These are phyloP conservation scores for Bursaphelenchus okinawaensis DNA, from an alignment of 2,888 invertebrate genomes.

Conservation along the genomic window DNA sequence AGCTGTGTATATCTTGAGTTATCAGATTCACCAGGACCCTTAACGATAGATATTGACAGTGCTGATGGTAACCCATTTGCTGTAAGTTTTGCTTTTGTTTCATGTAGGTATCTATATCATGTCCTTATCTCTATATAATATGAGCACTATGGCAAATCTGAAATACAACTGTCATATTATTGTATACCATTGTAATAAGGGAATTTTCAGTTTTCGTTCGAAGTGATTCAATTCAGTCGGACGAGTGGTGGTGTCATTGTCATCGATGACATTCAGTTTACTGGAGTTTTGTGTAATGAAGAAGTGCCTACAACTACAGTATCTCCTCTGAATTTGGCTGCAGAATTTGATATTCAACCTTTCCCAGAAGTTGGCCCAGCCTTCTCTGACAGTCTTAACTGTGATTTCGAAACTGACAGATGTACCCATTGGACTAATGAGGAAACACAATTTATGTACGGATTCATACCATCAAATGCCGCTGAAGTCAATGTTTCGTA, in stretches of 20 bases:
- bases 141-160: no score
- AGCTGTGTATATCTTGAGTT: constrained; percentile 52
- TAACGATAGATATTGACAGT: constrained; percentile 50
- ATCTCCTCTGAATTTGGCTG: constrained; percentile 16
- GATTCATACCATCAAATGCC: constrained; percentile 1
- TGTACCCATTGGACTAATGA: constrained; percentile 53
- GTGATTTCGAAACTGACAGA: constrained; percentile 50
- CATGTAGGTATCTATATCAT: no score
- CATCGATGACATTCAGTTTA: constrained; percentile 22
- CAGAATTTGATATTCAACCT: constrained; percentile 36
- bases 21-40: constrained; percentile 47
- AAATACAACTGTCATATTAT: no score
- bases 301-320: constrained; percentile 17
- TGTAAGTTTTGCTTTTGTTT: constrained; percentile 30
- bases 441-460: constrained; percentile 23
- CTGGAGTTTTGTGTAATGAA: constrained; percentile 18
- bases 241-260: constrained; percentile 41
- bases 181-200: no score
- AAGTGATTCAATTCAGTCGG: constrained; percentile 49
- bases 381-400: constrained; percentile 37
- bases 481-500: not conserved
- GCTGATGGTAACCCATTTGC: constrained; percentile 49
- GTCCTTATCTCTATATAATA: no score
- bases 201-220: constrained; percentile 47
- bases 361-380: constrained; percentile 32